Base-by-base conservation (phyloP, 1,140 invertebrate species). In the Plutomurus gul region DNA sequence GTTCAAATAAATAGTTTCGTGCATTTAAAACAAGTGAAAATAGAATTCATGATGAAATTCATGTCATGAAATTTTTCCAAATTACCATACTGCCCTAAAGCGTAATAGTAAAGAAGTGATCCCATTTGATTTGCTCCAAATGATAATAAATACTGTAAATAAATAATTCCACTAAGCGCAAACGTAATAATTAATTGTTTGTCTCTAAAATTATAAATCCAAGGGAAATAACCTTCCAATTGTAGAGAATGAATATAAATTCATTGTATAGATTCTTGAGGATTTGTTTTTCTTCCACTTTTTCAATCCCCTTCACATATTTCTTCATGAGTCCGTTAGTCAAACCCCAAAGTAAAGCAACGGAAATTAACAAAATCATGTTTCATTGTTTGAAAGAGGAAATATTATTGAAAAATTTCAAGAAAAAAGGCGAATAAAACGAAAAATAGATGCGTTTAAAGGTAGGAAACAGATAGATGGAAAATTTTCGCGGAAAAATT, bases 61-160 rank as follows among this genome's bases (percentile, higher is more conserved):
- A 30, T 30, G 11, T 27, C 51, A 72, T 22, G 30, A 36, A 39
- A 72, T 25, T 16, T 10, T 4, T 30, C 2, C 36, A 22, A 27
- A 39, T 47, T 60, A 84, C 82, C 82, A 65, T 80, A 75, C 25
- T 81, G 78, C 30, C 75, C 79, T 30, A 84, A 56, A 8, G 83
- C 71, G 43, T 82, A 47, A 25, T 75, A 70, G 60, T 84, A 84
- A 10, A 84, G 10, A 22, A 82, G 78, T 47, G 83, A 84, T 43
- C 84, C 84, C 75, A 75, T 56, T 49, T 84, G 84, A 51, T 84
- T 84, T 6, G 83, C 51, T 40, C 82, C 75, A 71, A 81, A 84
- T 2, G 84, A 77, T 10, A 84, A 30, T 10, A 84, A 49, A 72
- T 83, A 84, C 83, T 84, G 36, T 16, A 81, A 75, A 65, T 22